A percentile compares a stretch with the other conserved stretches of the same genome.
Evolutionary conservation across 2,888 invertebrate genomes (phyloP).

Genomic region (Masnerella sp.): DNA sequence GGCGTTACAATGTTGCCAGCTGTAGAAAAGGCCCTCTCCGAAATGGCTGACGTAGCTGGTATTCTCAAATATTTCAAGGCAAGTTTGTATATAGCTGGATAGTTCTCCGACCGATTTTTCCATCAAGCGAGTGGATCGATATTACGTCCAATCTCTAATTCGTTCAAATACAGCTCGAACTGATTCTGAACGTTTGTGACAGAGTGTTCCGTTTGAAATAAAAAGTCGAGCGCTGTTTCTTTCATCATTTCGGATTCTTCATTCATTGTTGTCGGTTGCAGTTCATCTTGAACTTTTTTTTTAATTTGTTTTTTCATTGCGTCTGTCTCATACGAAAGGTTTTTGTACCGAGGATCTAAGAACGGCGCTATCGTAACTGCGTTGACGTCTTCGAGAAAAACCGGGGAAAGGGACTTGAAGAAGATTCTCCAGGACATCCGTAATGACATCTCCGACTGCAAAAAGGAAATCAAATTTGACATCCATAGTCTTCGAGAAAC

Average conservation of each 20-base stretch:
- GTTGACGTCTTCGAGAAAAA: too few species aligned
- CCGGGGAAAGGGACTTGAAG: too few species aligned
- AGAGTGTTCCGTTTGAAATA: slow-evolving; percentile 12
- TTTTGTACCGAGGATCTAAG: slow-evolving; percentile 24
- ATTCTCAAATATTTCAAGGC: slow-evolving; percentile 9
- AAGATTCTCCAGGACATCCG: too few species aligned
- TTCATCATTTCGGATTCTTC: background rate
- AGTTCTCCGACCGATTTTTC: background rate
- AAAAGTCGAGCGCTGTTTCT: slow-evolving; percentile 16
- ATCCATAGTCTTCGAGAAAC: too few species aligned
- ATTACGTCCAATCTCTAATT: slow-evolving; percentile 15
- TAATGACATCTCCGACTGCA: too few species aligned
- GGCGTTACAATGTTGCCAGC: slow-evolving; percentile 19
- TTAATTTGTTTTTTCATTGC: background rate
- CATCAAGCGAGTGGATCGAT: background rate
- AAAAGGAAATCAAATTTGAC: too few species aligned
- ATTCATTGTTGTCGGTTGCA: background rate
- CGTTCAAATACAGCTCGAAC: slow-evolving; percentile 13
- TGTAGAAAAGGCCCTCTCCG: slow-evolving; percentile 5
- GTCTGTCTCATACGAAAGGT: too few species aligned
- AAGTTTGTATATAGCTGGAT: background rate
- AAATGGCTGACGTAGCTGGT: slow-evolving; percentile 7
- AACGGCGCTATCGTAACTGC: background rate
- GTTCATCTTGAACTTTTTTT: background rate
- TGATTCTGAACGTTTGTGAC: background rate